Evolutionary conservation across 2,797 vertebrate species (phyloP).

Genomic region (Enteromius argenteus): DNA sequence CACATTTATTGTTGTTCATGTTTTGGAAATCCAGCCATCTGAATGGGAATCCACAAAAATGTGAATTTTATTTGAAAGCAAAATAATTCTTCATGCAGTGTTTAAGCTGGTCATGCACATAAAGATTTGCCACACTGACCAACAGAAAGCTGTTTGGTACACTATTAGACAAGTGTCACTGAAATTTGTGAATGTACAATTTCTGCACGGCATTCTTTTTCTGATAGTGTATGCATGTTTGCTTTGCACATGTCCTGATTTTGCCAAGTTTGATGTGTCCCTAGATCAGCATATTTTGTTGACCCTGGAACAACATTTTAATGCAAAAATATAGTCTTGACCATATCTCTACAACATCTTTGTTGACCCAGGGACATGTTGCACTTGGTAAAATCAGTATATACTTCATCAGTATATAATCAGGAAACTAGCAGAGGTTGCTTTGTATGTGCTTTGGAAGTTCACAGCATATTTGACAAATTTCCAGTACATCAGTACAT

Average conservation of each 20-base stretch:
- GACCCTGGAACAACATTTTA: too few relatives aligned
- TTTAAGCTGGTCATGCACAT: too few relatives aligned
- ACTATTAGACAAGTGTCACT: not conserved
- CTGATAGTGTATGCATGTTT: not conserved
- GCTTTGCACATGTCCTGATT: conserved; percentile 35
- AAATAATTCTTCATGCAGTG: not conserved
- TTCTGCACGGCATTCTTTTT: not conserved
- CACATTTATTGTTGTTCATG: not conserved
- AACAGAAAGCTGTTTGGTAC: not conserved
- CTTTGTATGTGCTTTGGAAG: conserved; percentile 40
- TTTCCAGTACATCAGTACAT: not conserved
- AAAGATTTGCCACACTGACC: not conserved
- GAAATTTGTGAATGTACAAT: not conserved
- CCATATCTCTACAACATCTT: too few relatives aligned
- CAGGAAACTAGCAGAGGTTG: conserved; percentile 49
- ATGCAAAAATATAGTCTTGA: too few relatives aligned
- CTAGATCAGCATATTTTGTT: too few relatives aligned
- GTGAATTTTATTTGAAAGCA: not conserved
- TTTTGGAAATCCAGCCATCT: not conserved
- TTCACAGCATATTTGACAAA: conserved; percentile 5
- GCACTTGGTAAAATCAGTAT: too few relatives aligned
- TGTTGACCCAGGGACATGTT: too few relatives aligned
- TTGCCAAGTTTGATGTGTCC: too few relatives aligned
- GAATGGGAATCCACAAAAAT: not conserved
- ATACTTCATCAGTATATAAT: conserved; percentile 33